These are phyloP conservation scores for Dendroctonus ponderosae DNA, from an alignment of 1,140 invertebrate species.

Conservation along the genomic window DNA sequence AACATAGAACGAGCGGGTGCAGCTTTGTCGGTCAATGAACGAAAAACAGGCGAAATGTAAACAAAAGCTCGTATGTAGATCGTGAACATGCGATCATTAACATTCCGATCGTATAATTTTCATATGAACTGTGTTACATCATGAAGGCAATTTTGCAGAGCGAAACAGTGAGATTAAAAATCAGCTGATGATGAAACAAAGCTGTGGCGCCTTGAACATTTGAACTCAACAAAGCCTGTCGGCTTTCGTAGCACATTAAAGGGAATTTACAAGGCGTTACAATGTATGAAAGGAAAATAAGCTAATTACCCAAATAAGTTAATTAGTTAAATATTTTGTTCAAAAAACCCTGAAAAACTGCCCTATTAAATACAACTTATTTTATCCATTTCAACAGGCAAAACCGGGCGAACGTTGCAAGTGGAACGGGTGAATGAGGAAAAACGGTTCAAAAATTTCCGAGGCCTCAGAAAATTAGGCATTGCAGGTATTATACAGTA, in stretches of 20 bases:
- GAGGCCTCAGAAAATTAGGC: slow-evolving; percentile 26
- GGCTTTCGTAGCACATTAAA: too few relatives aligned
- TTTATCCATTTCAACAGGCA: slow-evolving; percentile 25
- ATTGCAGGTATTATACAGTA: slow-evolving; percentile 22
- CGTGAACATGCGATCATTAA: neutral
- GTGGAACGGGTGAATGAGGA: slow-evolving; percentile 30
- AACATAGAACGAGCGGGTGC: neutral
- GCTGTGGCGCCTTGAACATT: too few relatives aligned
- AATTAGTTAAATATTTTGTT: too few relatives aligned
- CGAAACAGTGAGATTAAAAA: neutral
- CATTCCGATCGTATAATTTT: neutral
- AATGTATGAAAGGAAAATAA: too few relatives aligned
- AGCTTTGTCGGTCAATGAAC: slow-evolving; percentile 10
- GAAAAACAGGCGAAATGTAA: slow-evolving; percentile 9
- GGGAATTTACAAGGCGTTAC: too few relatives aligned
- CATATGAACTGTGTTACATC: neutral
- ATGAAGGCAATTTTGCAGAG: neutral
- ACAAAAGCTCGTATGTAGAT: neutral
- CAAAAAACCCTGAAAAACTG: too few relatives aligned
- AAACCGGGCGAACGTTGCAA: slow-evolving; percentile 28
- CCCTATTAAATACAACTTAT: neutral
- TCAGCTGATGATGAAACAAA: too few relatives aligned
- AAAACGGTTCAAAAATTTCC: slow-evolving; percentile 22
- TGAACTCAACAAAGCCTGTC: too few relatives aligned
- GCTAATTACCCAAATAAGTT: too few relatives aligned